These are phyloP conservation scores for Cladopsammia gracilis DNA, from an alignment of 64 coral and sea anemone genomes.

Conservation along the genomic window DNA sequence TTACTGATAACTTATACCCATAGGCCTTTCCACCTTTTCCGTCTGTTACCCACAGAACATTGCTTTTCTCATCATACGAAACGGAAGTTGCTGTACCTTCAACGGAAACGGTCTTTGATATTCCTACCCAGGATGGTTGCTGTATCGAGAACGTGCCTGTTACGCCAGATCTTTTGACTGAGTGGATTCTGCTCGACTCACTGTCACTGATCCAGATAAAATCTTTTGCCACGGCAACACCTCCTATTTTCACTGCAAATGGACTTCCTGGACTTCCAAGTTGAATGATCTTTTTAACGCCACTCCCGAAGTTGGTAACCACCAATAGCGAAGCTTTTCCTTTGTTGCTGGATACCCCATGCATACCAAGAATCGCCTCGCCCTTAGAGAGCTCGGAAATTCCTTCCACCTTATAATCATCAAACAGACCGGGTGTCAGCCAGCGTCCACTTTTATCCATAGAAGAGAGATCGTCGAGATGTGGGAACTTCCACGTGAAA, in stretches of 20 bases:
- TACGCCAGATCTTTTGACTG: constrained; percentile 41
- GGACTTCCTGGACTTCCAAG: constrained; percentile 46
- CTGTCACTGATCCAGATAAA: constrained; percentile 76
- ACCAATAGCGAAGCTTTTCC: constrained; percentile 86
- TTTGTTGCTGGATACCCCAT: constrained; percentile 86
- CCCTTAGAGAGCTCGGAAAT: constrained; percentile 75
- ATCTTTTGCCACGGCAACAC: constrained; percentile 70
- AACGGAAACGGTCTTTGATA: constrained; percentile 38
- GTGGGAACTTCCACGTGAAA: constrained; percentile 95
- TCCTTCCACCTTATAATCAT: constrained; percentile 90
- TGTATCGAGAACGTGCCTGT: constrained; percentile 30
- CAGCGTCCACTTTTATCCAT: constrained; percentile 84
- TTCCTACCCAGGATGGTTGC: constrained; percentile 61
- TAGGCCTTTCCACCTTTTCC: constrained; percentile 71
- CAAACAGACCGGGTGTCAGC: constrained; percentile 94
- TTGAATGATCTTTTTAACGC: constrained; percentile 84
- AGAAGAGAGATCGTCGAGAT: constrained; percentile 95
- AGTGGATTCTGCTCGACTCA: constrained; percentile 41
- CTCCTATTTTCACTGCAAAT: constrained; percentile 81
- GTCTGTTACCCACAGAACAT: constrained; percentile 83
- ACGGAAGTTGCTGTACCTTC: constrained; percentile 77
- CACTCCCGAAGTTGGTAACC: constrained; percentile 54
- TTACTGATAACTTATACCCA: constrained; percentile 71
- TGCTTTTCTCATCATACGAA: constrained; percentile 80
- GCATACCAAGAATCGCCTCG: constrained; percentile 85